phyloP scores from a whole-genome alignment of 1,140 invertebrate genomes.

The Aphidius ervi region DNA sequence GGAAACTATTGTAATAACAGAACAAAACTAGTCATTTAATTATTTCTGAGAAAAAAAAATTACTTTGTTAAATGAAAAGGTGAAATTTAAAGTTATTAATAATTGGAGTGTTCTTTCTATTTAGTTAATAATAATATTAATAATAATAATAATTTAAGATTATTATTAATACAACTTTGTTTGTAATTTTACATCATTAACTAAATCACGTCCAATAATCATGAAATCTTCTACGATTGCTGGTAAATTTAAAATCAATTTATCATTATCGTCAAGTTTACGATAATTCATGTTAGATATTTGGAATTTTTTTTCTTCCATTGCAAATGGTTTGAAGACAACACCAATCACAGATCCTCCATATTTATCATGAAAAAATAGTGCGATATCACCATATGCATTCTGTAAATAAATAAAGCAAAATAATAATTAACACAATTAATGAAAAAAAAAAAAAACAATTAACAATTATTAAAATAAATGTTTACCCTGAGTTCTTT shows the following conservation, averaged over 20 bases:
- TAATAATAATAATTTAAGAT: too few species aligned
- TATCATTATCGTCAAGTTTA: conserved; percentile 46
- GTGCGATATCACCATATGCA: conserved; percentile 70
- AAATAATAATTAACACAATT: too few species aligned
- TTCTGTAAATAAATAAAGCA: conserved; percentile 30
- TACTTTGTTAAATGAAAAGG: too few species aligned
- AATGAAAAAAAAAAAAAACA: too few species aligned
- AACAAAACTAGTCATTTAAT: too few species aligned
- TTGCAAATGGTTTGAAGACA: conserved; percentile 70
- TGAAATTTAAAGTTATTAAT: too few species aligned
- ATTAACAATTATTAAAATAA: conserved; percentile 24
- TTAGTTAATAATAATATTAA: too few species aligned
- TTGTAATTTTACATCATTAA: conserved; percentile 52
- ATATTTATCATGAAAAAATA: conserved; percentile 85
- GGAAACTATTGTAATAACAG: too few species aligned
- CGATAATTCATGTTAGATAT: conserved; percentile 56
- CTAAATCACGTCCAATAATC: conserved; percentile 61
- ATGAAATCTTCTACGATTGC: conserved; percentile 72
- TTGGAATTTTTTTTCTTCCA: conserved; percentile 66
- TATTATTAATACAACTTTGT: conserved; percentile 23
- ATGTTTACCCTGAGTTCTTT: conserved; percentile 64
- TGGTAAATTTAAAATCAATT: conserved; percentile 60
- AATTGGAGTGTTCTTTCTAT: too few species aligned
- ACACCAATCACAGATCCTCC: conserved; percentile 79
- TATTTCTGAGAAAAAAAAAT: too few species aligned